A percentile compares a stretch with the other conserved stretches of the same genome.
Evolutionary conservation across 2,113 vertebrate genomes (phyloP).

Genomic region (Heterochromis multidens): DNA sequence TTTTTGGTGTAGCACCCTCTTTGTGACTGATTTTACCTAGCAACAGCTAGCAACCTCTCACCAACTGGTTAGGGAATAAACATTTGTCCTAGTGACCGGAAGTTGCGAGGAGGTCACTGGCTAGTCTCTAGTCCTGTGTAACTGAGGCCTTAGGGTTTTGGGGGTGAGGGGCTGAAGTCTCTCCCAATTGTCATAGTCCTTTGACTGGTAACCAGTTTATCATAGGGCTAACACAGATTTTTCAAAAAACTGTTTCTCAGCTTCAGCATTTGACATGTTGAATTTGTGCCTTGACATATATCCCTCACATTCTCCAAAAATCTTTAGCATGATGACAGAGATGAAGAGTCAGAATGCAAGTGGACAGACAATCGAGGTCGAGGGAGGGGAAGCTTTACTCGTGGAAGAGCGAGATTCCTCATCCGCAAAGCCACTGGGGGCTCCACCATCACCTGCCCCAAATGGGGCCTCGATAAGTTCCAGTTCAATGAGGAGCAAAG

Average conservation of each 20-base stretch:
- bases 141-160: too few relatives aligned
- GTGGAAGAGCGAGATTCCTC: conserved; percentile 88
- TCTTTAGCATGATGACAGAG: conserved; percentile 88
- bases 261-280: not conserved
- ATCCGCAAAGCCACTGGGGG: conserved; percentile 82
- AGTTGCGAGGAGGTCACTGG: too few relatives aligned
- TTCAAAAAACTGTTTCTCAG: not conserved
- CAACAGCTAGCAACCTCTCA: not conserved
- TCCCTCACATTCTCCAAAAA: not conserved
- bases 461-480: conserved; percentile 92
- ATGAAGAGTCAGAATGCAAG: conserved; percentile 82
- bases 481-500: conserved; percentile 83
- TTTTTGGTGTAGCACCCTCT: not conserved
- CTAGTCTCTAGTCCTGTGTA: too few relatives aligned
- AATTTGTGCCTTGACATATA: not conserved
- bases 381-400: conserved; percentile 80
- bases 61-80: not conserved
- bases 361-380: conserved; percentile 80
- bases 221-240: not conserved
- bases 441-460: conserved; percentile 70
- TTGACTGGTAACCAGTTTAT: not conserved
- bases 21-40: not conserved
- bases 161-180: too few relatives aligned
- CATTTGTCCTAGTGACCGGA: too few relatives aligned
- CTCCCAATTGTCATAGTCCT: not conserved